Conservation (phyloP, 2,113 vertebrate species). For the Mormyrus iriodes region DNA sequence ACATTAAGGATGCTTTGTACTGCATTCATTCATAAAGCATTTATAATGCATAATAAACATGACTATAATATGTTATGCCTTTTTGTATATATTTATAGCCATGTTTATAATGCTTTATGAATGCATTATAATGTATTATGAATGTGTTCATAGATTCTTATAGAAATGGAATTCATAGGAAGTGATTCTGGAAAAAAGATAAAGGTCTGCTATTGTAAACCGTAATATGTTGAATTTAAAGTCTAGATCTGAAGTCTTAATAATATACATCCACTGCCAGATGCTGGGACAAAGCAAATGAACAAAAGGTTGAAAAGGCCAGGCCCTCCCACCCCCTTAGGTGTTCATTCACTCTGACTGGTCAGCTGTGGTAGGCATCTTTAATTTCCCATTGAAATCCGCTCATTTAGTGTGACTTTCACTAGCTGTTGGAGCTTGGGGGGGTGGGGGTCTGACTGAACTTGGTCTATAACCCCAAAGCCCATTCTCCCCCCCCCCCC, state of each 20-base stretch:
- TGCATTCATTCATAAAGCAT: background rate
- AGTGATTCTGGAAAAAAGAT: background rate
- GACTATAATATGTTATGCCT: background rate
- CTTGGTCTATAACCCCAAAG: background rate
- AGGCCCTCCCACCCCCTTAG: background rate
- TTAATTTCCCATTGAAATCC: slow-evolving; percentile 32
- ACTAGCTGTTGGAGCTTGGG: slow-evolving; percentile 25
- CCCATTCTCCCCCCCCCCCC: background rate
- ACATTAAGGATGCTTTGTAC: background rate
- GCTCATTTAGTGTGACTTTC: slow-evolving; percentile 41
- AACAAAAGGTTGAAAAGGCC: background rate
- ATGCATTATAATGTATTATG: background rate
- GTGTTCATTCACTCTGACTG: slow-evolving; percentile 10
- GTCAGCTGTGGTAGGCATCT: slow-evolving; percentile 26
- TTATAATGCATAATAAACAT: background rate
- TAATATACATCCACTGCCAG: slow-evolving; percentile 19
- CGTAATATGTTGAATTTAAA: background rate
- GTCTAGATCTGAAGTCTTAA: background rate
- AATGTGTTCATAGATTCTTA: background rate
- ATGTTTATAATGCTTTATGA: background rate
- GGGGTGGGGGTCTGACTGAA: background rate
- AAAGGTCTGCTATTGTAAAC: background rate
- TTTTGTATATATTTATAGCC: background rate
- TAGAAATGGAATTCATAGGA: background rate
- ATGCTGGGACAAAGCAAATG: background rate